Evolutionary conservation across 2,113 vertebrate species (phyloP).

Genomic region (Serinus canaria): DNA sequence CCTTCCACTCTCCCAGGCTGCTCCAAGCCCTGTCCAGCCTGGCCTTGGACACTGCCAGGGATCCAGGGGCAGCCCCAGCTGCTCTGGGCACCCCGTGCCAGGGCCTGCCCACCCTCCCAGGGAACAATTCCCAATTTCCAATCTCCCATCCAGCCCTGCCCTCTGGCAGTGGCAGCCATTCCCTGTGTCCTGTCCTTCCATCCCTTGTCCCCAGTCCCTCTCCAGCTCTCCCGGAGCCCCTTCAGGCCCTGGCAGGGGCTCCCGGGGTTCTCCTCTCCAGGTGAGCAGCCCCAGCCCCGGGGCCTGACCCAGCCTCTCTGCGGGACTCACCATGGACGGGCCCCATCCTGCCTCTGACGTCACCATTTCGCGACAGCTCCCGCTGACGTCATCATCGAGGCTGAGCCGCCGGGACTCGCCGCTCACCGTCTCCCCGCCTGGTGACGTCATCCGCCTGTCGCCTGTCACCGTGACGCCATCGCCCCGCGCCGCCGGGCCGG

Average conservation of each 20-base stretch:
- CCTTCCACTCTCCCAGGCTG: background rate
- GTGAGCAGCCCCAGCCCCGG: fast-evolving
- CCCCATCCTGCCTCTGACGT: background rate
- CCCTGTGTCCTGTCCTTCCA: background rate
- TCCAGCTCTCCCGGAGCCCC: background rate
- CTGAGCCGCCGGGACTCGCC: too few species aligned
- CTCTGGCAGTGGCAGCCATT: background rate
- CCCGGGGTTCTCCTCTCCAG: background rate
- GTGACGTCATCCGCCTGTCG: background rate
- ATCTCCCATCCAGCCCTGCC: background rate
- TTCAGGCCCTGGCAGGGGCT: background rate
- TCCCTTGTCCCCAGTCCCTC: background rate
- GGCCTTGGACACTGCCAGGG: background rate
- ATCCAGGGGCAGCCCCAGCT: background rate
- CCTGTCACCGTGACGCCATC: background rate
- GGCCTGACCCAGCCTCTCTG: background rate
- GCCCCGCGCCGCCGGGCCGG: background rate
- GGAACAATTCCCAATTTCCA: background rate
- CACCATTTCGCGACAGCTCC: background rate
- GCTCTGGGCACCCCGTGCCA: background rate
- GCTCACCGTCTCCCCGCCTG: too few species aligned
- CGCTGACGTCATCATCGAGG: background rate
- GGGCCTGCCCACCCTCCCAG: background rate
- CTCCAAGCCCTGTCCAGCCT: background rate
- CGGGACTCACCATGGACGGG: background rate